These are phyloP conservation scores for Recurvirostra avosetta DNA, from an alignment of 2,113 vertebrate genomes.

Conservation along the genomic window DNA sequence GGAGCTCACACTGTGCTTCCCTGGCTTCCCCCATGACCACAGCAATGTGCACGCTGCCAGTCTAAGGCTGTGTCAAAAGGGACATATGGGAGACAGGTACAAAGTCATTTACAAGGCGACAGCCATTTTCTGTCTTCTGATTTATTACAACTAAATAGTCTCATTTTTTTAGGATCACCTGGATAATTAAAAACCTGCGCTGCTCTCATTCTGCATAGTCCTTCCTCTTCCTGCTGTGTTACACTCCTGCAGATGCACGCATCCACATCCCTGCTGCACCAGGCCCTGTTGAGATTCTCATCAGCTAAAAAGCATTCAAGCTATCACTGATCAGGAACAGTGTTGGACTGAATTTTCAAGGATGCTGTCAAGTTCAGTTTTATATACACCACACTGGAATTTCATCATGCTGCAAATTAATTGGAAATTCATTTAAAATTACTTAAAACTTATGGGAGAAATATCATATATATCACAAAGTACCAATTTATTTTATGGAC, in stretches of 20 bases:
- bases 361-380: neutral
- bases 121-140: neutral
- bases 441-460: neutral
- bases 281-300: neutral
- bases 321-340: neutral
- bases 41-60: fast-evolving
- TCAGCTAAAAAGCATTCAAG: neutral
- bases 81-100: neutral
- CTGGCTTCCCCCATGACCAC: fast-evolving
- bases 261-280: neutral
- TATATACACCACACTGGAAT: neutral
- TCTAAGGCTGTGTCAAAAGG: neutral
- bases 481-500: neutral
- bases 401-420: neutral
- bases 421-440: neutral
- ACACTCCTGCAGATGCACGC: neutral
- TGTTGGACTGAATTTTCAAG: neutral
- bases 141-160: neutral
- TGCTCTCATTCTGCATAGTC: neutral
- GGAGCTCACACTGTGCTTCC: neutral
- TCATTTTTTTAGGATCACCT: neutral
- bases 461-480: neutral
- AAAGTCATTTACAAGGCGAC: neutral
- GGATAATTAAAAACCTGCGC: neutral
- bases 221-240: fast-evolving